Evolutionary conservation across 2,888 invertebrate species (phyloP).

Genomic region (Plusia festucae): DNA sequence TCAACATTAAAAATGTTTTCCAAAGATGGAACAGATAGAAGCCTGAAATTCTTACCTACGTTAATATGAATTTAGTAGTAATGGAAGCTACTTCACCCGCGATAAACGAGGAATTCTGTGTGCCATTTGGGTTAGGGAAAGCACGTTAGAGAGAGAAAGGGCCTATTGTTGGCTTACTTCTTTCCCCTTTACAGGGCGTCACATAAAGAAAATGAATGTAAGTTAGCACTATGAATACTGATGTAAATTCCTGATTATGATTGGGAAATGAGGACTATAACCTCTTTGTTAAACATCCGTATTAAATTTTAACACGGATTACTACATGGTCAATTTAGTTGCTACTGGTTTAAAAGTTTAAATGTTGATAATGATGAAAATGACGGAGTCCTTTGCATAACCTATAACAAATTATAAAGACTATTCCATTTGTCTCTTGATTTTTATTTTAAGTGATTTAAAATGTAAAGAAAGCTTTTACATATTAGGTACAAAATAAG

Average conservation of each 20-base stretch:
- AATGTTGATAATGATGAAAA: too few species aligned
- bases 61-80: conserved; percentile 43
- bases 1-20: conserved; percentile 5
- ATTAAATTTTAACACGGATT: not conserved
- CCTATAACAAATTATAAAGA: too few species aligned
- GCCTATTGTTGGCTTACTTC: conserved; percentile 17
- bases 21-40: conserved; percentile 24
- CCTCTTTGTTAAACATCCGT: not conserved
- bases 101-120: conserved; percentile 27
- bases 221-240: conserved; percentile 21
- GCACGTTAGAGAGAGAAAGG: conserved; percentile 11
- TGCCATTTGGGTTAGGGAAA: conserved; percentile 7
- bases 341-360: too few species aligned
- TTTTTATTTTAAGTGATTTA: too few species aligned
- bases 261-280: not conserved
- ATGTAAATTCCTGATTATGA: not conserved
- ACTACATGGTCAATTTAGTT: too few species aligned
- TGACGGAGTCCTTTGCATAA: too few species aligned
- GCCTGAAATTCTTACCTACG: conserved; percentile 48
- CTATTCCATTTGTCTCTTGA: too few species aligned
- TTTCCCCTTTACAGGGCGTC: conserved; percentile 2
- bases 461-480: too few species aligned
- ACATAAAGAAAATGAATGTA: conserved; percentile 18
- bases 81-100: conserved; percentile 33
- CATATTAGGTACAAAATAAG: not conserved